These are phyloP conservation scores for Anas platyrhynchos DNA, from an alignment of 2,113 vertebrate species.

Conservation along the genomic window DNA sequence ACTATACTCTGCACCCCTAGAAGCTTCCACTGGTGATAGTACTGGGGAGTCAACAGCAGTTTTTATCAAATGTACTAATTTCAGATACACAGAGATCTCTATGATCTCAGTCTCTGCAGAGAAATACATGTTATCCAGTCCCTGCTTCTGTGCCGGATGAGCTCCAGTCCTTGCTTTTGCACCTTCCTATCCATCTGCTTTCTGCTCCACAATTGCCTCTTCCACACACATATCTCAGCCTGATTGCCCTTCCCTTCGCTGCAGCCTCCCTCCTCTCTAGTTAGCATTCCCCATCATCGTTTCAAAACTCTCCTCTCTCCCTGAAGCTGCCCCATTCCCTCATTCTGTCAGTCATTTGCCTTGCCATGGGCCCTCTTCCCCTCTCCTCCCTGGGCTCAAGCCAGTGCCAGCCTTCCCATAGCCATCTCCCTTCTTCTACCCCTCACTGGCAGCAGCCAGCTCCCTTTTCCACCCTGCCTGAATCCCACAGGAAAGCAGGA, in stretches of 20 bases:
- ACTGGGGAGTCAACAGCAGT: not conserved
- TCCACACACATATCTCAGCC: not conserved
- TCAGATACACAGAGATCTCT: not conserved
- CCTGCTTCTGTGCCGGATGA: not conserved
- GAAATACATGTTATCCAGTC: not conserved
- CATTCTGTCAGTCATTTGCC: fast-evolving
- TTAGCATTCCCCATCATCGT: fast-evolving
- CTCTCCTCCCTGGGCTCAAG: not conserved
- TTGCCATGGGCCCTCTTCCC: fast-evolving
- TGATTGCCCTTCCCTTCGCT: not conserved
- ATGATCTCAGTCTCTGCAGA: not conserved
- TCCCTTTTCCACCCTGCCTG: not conserved
- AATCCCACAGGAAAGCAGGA: not conserved
- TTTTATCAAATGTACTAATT: not conserved
- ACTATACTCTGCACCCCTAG: not conserved
- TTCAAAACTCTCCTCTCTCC: not conserved
- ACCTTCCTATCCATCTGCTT: not conserved
- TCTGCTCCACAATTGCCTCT: not conserved
- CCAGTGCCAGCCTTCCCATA: not conserved
- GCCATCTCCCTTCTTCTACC: not conserved
- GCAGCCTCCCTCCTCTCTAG: not conserved
- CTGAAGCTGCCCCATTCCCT: not conserved
- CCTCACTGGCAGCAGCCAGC: not conserved
- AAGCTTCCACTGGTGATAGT: not conserved
- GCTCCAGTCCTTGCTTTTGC: not conserved